Conservation (phyloP, 1,140 invertebrate genomes). For the Holcopasites calliopsidis region DNA sequence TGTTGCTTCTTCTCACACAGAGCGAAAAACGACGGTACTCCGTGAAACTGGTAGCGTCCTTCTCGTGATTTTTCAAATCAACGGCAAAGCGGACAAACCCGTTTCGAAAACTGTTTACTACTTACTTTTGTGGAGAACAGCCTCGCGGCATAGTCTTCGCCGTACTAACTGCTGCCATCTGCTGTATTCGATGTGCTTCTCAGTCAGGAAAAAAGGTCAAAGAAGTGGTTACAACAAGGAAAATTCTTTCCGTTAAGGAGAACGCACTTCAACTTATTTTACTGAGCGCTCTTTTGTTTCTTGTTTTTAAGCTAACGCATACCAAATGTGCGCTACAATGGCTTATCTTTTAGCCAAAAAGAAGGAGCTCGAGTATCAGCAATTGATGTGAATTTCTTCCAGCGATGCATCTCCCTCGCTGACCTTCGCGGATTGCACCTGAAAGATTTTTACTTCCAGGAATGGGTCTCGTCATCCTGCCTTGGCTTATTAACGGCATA, state of each 20-base stretch:
- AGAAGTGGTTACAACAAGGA: not conserved
- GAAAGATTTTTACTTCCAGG: not conserved
- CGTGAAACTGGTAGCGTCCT: not conserved
- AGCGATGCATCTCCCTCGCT: too few relatives aligned
- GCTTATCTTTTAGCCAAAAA: not conserved
- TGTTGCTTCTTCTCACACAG: too few relatives aligned
- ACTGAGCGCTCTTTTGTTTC: not conserved
- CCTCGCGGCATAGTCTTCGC: not conserved
- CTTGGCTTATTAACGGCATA: too few relatives aligned
- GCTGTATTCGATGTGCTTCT: not conserved
- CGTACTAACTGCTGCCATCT: conserved; percentile 34
- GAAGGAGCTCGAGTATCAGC: too few relatives aligned
- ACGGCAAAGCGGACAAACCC: conserved; percentile 21
- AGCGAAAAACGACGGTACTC: not conserved
- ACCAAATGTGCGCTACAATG: too few relatives aligned
- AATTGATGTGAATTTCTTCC: too few relatives aligned
- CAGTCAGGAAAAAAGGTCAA: not conserved
- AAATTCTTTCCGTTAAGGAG: not conserved
- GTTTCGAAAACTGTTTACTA: conserved; percentile 26
- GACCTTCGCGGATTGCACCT: too few relatives aligned
- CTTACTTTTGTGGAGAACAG: not conserved
- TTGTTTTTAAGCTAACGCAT: not conserved
- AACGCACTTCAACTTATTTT: not conserved
- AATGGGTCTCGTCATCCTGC: not conserved
- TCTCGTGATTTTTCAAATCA: conserved; percentile 11